Evolutionary conservation across 2,797 vertebrate genomes (phyloP).

Genomic region (Aulostomus chinensis): DNA sequence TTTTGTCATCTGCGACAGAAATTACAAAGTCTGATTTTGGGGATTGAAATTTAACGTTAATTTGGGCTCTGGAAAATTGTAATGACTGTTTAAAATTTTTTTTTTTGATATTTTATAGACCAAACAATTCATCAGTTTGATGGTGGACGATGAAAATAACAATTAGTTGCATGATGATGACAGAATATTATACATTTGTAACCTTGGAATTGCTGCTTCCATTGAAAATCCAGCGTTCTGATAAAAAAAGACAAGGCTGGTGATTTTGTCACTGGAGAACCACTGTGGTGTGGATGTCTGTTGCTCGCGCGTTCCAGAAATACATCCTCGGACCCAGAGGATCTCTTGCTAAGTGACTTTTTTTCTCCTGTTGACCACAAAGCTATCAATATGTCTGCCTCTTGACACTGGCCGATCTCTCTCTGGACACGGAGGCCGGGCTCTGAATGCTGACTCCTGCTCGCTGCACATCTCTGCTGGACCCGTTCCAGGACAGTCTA

Average conservation of each 20-base stretch:
- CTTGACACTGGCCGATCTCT: slow-evolving; percentile 61
- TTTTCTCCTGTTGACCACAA: slow-evolving; percentile 65
- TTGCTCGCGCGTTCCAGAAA: slow-evolving; percentile 59
- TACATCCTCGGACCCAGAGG: slow-evolving; percentile 62
- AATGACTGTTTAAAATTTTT: no score
- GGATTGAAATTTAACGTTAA: no score
- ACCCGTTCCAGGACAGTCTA: slow-evolving; percentile 66
- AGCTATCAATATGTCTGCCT: slow-evolving; percentile 74
- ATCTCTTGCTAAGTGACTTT: slow-evolving; percentile 60
- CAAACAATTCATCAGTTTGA: no score
- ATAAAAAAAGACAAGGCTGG: slow-evolving; percentile 18
- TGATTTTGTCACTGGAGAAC: slow-evolving; percentile 48
- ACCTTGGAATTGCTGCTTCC: slow-evolving; percentile 9
- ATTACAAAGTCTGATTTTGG: no score
- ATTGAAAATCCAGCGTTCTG: slow-evolving; percentile 3
- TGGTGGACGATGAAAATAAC: no score
- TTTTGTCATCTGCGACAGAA: neutral
- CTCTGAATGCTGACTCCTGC: slow-evolving; percentile 71
- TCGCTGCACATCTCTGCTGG: slow-evolving; percentile 62
- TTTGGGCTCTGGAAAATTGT: no score
- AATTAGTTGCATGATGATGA: no score
- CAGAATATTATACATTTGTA: slow-evolving; percentile 15
- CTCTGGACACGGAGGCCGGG: slow-evolving; percentile 54
- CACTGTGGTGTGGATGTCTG: no score
- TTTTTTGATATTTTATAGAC: no score